Base-by-base conservation (phyloP, 2,888 invertebrate species). In the Ellobium chinense region DNA sequence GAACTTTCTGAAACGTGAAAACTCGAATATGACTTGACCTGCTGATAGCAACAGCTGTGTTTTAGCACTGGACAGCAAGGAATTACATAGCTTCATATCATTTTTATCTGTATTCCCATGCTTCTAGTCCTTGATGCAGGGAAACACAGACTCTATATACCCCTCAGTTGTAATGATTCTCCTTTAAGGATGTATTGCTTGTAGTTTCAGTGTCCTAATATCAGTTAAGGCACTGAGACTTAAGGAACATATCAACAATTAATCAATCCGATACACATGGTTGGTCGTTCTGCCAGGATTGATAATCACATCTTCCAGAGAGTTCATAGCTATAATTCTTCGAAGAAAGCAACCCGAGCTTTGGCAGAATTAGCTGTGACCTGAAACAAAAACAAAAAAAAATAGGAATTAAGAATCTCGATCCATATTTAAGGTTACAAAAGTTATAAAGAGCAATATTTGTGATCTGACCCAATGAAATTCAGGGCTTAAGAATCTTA, bases 271-370 rank as follows among this genome's bases (percentile, higher is more conserved):
- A 7, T 12, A 27, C 37, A 73, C 21, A 60, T n/a, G 0, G 36
- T 34, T 70, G n/a, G n/a, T n/a, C n/a, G n/a, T n/a, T n/a, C n/a
- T n/a, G n/a, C n/a, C n/a, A n/a, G n/a, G n/a, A n/a, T n/a, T n/a
- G n/a, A n/a, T n/a, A n/a, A n/a, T n/a, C n/a, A n/a, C n/a, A n/a
- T n/a, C n/a, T n/a, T n/a, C n/a, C n/a, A n/a, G n/a, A n/a, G n/a
- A n/a, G n/a, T n/a, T n/a, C n/a, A n/a, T n/a, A n/a, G n/a, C 63
- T 80, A 98, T 88, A 99, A 95, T 91, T 98, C 98, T 93, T 99
- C 98, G 93, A 98, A 99, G 94, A 98, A 98, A 74, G 98, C 97
- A 73, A 99, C 97, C 83, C 99, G 94, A 31, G 98, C 97, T 94
- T 97, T 97, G 1, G 98, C 97, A 80, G 98, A 97, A 75, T 98